Percentiles rank a stretch among this genome's conserved stretches.
Conservation (phyloP, 2,888 invertebrate genomes). For the Rosalia funebris region DNA sequence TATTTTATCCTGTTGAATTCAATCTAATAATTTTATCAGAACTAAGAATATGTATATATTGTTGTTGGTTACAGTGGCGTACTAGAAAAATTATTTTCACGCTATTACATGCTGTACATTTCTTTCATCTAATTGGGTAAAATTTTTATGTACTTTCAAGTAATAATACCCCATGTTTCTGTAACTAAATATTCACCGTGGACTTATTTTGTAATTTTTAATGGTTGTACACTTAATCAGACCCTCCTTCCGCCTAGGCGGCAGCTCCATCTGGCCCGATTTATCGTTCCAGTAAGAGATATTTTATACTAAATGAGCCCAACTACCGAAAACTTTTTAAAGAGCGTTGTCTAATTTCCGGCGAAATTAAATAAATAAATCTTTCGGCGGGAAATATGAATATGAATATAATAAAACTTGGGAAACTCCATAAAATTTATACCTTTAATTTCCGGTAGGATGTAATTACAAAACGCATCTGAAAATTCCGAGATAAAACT, state of each 20-base stretch:
- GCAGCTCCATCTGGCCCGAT: background rate
- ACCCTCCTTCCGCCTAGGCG: background rate
- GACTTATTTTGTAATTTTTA: background rate
- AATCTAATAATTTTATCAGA: too few species aligned
- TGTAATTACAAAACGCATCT: constrained; percentile 47
- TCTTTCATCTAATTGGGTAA: too few species aligned
- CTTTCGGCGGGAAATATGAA: constrained; percentile 22
- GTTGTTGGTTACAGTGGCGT: too few species aligned
- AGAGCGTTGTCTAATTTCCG: constrained; percentile 3
- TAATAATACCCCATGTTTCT: too few species aligned
- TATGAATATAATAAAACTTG: constrained; percentile 39
- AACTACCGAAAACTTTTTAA: constrained; percentile 5
- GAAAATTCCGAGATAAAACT: constrained; percentile 49
- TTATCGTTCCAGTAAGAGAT: background rate
- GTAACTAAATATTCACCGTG: background rate
- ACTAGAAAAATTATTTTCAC: too few species aligned
- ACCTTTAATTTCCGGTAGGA: constrained; percentile 50
- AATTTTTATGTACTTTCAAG: too few species aligned
- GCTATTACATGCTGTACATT: too few species aligned
- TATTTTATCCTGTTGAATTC: too few species aligned
- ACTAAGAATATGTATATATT: too few species aligned
- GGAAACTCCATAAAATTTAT: constrained; percentile 47
- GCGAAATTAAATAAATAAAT: constrained; percentile 16
- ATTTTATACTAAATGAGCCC: background rate
- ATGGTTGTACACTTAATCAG: background rate